Percentiles rank a stretch among this genome's conserved stretches.
Conservation (phyloP, 1,140 invertebrate genomes). For the Caenorhabditis inopinata region DNA sequence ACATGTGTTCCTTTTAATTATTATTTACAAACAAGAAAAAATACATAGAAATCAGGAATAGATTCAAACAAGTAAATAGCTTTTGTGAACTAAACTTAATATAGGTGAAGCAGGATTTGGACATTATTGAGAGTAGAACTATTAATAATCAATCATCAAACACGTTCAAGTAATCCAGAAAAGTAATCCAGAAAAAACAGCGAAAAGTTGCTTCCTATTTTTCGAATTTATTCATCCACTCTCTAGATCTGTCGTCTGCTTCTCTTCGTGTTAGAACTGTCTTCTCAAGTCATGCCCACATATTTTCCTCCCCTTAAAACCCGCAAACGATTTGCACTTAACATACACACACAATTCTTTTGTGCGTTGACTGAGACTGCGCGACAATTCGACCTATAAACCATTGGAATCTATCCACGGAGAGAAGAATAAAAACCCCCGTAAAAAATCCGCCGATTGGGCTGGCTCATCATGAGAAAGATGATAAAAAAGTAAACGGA, state of each 20-base stretch:
- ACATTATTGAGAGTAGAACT: too few species aligned
- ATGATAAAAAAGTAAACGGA: background rate
- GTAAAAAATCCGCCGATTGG: background rate
- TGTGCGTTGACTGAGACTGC: conserved; percentile 25
- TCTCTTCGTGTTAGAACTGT: conserved; percentile 7
- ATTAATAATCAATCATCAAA: too few species aligned
- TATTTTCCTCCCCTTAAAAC: conserved; percentile 32
- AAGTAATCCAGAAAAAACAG: conserved; percentile 18
- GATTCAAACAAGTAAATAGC: too few species aligned
- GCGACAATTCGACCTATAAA: conserved; percentile 30
- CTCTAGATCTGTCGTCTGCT: background rate
- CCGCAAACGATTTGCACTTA: conserved; percentile 30
- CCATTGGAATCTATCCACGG: background rate
- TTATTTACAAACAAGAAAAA: too few species aligned
- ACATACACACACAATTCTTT: conserved; percentile 31
- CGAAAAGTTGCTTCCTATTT: background rate
- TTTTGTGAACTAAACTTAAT: too few species aligned
- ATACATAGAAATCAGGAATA: too few species aligned
- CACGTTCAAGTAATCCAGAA: too few species aligned
- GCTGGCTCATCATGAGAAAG: background rate
- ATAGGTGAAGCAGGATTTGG: too few species aligned
- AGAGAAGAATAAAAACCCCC: background rate
- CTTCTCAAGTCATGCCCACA: conserved; percentile 23
- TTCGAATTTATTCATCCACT: background rate
- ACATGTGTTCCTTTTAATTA: too few species aligned